phyloP scores from a whole-genome alignment of 2,888 invertebrate species.

The Spodoptera picta region DNA sequence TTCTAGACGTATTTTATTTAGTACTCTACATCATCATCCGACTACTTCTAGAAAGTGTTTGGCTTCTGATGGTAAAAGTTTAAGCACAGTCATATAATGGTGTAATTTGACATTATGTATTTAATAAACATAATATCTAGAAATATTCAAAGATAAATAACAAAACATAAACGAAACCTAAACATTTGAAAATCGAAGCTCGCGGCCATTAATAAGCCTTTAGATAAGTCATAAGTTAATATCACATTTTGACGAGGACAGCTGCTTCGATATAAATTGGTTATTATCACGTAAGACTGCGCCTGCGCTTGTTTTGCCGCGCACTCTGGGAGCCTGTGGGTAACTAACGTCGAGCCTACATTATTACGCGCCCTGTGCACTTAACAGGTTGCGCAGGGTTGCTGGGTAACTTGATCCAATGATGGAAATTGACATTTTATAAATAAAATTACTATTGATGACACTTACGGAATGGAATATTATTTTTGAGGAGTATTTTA shows the following conservation, averaged over 20 bases:
- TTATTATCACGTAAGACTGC: conserved; percentile 60
- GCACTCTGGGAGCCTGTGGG: conserved; percentile 55
- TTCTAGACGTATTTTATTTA: no score
- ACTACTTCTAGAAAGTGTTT: no score
- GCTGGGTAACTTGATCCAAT: conserved; percentile 6
- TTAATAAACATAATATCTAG: no score
- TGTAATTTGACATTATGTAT: no score
- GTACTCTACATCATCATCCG: no score
- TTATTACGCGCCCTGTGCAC: conserved; percentile 67
- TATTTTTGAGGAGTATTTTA: no score
- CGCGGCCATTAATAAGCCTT: neutral
- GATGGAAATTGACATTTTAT: neutral
- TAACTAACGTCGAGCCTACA: conserved; percentile 70
- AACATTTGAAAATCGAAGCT: conserved; percentile 8
- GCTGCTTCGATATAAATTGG: conserved; percentile 54
- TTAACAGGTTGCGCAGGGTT: conserved; percentile 56
- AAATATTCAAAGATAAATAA: no score
- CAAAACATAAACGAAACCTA: neutral
- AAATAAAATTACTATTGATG: no score
- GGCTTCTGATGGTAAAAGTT: no score
- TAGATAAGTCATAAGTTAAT: conserved; percentile 31
- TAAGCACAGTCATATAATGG: no score
- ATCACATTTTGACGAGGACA: conserved; percentile 44
- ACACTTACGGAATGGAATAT: no score
- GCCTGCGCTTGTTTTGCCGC: conserved; percentile 51